Evolutionary conservation across 2,113 vertebrate species (phyloP).

Genomic region (Oncorhynchus keta): DNA sequence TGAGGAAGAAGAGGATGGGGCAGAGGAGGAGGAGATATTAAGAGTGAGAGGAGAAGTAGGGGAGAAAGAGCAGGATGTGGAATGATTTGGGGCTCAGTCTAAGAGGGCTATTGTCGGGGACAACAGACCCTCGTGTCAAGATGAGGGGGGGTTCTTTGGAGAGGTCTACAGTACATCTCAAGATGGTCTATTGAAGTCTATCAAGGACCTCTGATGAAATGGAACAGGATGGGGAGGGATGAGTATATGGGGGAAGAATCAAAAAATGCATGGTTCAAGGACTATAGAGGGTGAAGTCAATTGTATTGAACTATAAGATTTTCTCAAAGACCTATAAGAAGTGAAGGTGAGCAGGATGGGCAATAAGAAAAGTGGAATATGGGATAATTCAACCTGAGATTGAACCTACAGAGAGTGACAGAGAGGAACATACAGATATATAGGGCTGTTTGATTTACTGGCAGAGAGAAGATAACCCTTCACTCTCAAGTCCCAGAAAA

Average conservation of each 20-base stretch:
- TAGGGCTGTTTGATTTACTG: conserved; percentile 57
- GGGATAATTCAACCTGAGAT: conserved; percentile 24
- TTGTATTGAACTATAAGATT: conserved; percentile 41
- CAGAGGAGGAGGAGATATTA: conserved; percentile 6
- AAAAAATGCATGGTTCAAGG: neutral
- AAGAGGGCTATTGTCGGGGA: neutral
- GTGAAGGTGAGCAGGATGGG: conserved; percentile 15
- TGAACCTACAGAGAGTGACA: conserved; percentile 10
- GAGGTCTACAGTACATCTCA: neutral
- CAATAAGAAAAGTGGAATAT: conserved; percentile 20
- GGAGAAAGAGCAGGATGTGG: neutral
- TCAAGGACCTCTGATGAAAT: neutral
- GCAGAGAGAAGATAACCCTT: conserved; percentile 3
- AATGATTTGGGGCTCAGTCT: neutral
- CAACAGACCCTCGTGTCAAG: neutral
- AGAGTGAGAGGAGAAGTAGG: conserved; percentile 10
- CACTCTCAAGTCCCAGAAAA: no score
- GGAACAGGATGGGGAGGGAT: neutral
- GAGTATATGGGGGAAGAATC: neutral
- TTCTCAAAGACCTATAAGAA: conserved; percentile 27
- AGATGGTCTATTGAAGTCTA: neutral
- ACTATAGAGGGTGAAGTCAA: conserved; percentile 39
- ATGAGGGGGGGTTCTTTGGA: neutral
- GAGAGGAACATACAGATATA: conserved; percentile 21
- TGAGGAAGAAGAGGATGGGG: conserved; percentile 50